Evolutionary conservation across 2,113 vertebrate species (phyloP), one percentile per base, ranked within the genome.

Genomic region (Actinemys pallida): DNA sequence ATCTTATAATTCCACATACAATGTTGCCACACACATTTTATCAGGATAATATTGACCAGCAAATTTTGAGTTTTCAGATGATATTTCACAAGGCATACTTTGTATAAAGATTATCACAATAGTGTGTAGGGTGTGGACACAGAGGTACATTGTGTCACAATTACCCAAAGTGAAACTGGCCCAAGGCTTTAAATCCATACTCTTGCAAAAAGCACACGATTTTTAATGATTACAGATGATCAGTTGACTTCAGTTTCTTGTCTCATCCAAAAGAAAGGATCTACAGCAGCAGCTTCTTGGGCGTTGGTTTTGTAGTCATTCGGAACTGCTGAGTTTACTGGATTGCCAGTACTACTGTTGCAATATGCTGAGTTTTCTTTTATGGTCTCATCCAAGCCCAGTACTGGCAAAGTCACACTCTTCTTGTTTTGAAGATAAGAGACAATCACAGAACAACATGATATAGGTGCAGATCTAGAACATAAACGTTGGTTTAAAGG

Each of bases 121-220:
- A 59, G 27, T 29, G 57, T 29, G 57, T 29, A 13, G 12, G 57
- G 5, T 59, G 57, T 59, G 57, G 27, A 59, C 57, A 59, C 57
- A 29, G 57, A 27, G 25, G 27, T 59, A 59, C 27, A 59, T 25
- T 59, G 10, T 59, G 57, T 59, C 25, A 29, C 25, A 29, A 59
- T 59, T 96, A 96, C 87, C 97, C 97, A 88, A 93, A 97, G 95
- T 97, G 96, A 89, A 97, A 93, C 95, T 97, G 95, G 96, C 93
- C 96, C 90, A 93, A 91, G 97, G 35, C 86, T 93, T 92, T 81
- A 96, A 97, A 97, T 97, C 96, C 94, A 97, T 97, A 96, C 62
- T 96, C 83, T 89, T 92, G 89, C 97, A 95, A 95, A 90, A 92
- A 96, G 96, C 92, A 91, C 94, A 78, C 94, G 95, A 96, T 94